These are phyloP conservation scores for Alaudala cheleensis DNA, from an alignment of 2,113 vertebrate genomes.

Conservation along the genomic window DNA sequence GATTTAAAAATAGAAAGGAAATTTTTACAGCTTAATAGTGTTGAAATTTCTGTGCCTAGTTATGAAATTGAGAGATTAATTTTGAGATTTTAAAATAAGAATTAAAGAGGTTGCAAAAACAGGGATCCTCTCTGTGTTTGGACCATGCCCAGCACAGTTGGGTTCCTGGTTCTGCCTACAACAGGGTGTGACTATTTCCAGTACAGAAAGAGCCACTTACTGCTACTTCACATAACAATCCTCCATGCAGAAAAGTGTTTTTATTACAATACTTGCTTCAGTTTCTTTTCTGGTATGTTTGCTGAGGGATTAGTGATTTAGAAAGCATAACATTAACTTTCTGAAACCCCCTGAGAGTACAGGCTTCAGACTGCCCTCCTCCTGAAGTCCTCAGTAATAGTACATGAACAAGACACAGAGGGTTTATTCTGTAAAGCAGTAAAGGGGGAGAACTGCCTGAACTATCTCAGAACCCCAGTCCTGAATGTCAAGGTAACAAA, in stretches of 20 bases:
- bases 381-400: neutral
- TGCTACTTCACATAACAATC: neutral
- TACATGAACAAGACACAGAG: neutral
- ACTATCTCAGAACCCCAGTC: neutral
- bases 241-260: neutral
- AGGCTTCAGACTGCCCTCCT: neutral
- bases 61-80: neutral
- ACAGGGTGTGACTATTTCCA: neutral
- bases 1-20: neutral
- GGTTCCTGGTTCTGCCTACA: neutral
- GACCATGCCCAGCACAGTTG: neutral
- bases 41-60: neutral
- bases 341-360: neutral
- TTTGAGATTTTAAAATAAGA: neutral
- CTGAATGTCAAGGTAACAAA: neutral
- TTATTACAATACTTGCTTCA: neutral
- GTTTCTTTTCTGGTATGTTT: neutral
- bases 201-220: neutral
- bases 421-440: neutral
- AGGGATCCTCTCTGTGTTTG: neutral
- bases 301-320: neutral
- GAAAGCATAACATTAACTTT: neutral
- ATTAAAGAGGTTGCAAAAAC: neutral
- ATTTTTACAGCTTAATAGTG: neutral
- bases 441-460: neutral